A percentile compares a stretch with the other conserved stretches of the same genome.
phyloP scores from a whole-genome alignment of 2,797 vertebrate genomes.

The Odontamblyopus rebecca region DNA sequence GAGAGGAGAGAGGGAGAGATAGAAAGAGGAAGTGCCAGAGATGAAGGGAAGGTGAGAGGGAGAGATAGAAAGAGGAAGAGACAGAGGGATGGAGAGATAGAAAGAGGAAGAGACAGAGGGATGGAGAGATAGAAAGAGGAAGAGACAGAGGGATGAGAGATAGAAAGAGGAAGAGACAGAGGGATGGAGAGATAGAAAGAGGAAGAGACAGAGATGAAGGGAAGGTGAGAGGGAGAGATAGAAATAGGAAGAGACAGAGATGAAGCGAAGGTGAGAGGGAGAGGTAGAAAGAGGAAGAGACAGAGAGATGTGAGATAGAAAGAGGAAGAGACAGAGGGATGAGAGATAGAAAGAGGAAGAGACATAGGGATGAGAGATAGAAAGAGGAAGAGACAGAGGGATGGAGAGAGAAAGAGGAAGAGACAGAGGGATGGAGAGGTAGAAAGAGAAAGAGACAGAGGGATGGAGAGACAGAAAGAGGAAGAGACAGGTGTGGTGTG shows the following conservation, averaged over 20 bases:
- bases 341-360: neutral
- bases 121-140: too few species aligned
- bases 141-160: too few species aligned
- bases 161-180: neutral
- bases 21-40: too few species aligned
- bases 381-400: neutral
- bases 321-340: neutral
- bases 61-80: too few species aligned
- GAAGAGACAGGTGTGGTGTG: constrained; percentile 59
- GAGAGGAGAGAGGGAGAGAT: too few species aligned
- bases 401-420: neutral
- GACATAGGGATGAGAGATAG: neutral
- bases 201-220: neutral
- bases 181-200: neutral
- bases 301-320: too few species aligned
- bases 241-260: neutral
- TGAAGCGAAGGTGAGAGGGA: too few species aligned
- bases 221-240: neutral
- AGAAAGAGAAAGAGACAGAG: neutral
- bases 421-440: neutral
- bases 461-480: constrained; percentile 5
- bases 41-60: too few species aligned
- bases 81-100: too few species aligned
- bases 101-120: too few species aligned
- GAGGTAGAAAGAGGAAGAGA: neutral